Conservation (phyloP, 1,140 invertebrate genomes). For the Drosophila athabasca region DNA sequence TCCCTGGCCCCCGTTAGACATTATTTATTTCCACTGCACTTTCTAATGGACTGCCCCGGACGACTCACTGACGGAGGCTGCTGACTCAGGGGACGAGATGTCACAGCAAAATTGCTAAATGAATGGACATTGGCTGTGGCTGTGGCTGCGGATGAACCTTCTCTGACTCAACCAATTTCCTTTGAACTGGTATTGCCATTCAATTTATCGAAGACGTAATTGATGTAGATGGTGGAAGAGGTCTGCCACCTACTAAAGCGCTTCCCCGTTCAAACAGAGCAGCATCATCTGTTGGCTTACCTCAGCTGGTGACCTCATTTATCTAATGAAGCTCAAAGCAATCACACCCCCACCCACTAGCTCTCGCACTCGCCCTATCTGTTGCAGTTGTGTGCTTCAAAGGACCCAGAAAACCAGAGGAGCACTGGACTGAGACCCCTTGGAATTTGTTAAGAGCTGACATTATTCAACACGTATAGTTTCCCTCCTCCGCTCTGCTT, state of each 20-base stretch:
- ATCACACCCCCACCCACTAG: not conserved
- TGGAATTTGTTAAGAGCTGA: slow-evolving; percentile 40
- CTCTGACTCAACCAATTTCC: not conserved
- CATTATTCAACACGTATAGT: slow-evolving; percentile 71
- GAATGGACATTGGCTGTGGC: slow-evolving; percentile 7
- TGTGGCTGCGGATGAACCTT: not conserved
- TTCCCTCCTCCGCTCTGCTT: slow-evolving; percentile 26
- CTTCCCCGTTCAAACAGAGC: not conserved
- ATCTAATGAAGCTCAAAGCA: slow-evolving; percentile 36
- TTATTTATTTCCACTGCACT: slow-evolving; percentile 42
- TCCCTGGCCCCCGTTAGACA: not conserved
- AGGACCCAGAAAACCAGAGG: slow-evolving; percentile 1
- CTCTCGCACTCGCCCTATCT: not conserved
- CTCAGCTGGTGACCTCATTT: slow-evolving; percentile 23
- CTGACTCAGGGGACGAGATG: slow-evolving; percentile 13
- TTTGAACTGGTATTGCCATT: slow-evolving; percentile 12
- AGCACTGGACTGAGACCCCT: not conserved
- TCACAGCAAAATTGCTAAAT: slow-evolving; percentile 28
- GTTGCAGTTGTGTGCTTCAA: slow-evolving; percentile 9
- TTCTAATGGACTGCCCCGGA: slow-evolving; percentile 23
- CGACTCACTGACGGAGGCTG: not conserved
- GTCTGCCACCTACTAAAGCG: too few relatives aligned
- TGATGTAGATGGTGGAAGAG: too few relatives aligned
- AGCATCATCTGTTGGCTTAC: not conserved
- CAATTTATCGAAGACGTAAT: slow-evolving; percentile 1